Base-by-base conservation (phyloP, 1,140 invertebrate species). In the Brevipalpus yothersi region DNA sequence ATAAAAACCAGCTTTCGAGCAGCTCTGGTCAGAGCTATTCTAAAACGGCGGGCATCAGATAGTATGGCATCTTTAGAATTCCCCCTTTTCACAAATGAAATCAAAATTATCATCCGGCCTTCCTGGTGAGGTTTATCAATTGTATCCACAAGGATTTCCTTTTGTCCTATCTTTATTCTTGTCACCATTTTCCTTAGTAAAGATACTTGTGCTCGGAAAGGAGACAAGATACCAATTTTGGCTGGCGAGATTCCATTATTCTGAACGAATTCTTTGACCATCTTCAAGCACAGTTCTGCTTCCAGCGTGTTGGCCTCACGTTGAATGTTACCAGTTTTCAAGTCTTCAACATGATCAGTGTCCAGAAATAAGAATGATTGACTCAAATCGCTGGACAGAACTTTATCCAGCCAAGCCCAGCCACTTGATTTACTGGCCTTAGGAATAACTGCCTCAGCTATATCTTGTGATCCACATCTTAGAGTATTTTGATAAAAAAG, bases 61-160 rank as follows among this genome's bases (percentile, higher is more conserved):
- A 95, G 71, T 58, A 96, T 80, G 66, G 84, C 80, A 53, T 58
- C 45, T 21, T 43, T 40, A 11, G 15, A 19, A 4, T 31, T 41
- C 2, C 23, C 41, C 56, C 72, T 75, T 68, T 78, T 82, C 0
- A 83, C 80, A 69, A 88, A 89, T 0, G 89, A 91, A 67, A 90
- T 88, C 42, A 97, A 75, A 55, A 97, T 87, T 21, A 95, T 73
- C 54, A 81, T 77, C 70, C 95, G 96, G 69, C 97, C 93, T 62
- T 86, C 73, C 9, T 92, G 92, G 74, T 98, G 93, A 72, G 86
- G 97, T 71, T 94, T 88, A 74, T 98, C 93, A 7, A 97, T 87
- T 1, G 93, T 96, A 69, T 88, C 95, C 7, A 92, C 80, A 72
- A 95, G 88, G 5, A 91, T 72, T 8, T 68, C 64, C 49, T 21